Percentiles rank a stretch among this genome's conserved stretches.
Evolutionary conservation across 2,113 vertebrate species (phyloP).

Genomic region (Heterotis niloticus): DNA sequence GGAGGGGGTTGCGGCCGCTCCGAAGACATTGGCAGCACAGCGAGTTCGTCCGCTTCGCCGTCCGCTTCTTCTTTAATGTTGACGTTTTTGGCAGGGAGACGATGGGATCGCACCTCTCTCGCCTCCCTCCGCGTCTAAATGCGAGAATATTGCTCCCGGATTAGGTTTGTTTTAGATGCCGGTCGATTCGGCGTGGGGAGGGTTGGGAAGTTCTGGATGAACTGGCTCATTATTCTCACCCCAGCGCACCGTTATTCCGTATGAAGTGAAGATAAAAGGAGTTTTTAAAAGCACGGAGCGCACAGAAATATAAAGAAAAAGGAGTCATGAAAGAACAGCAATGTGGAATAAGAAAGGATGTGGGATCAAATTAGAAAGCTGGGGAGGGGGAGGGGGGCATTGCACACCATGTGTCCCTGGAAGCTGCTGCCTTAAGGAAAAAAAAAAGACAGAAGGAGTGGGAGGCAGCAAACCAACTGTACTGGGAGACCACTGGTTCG

Average conservation of each 20-base stretch:
- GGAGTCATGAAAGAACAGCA: conserved; percentile 36
- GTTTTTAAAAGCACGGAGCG: conserved; percentile 32
- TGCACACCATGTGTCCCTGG: conserved; percentile 50
- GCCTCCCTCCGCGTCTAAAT: conserved; percentile 53
- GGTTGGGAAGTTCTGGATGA: conserved; percentile 66
- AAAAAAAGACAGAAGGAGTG: conserved; percentile 47
- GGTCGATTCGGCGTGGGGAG: conserved; percentile 51
- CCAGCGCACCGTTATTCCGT: conserved; percentile 62
- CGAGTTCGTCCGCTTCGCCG: conserved; percentile 28
- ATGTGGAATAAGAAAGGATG: conserved; percentile 30
- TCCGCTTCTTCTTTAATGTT: conserved; percentile 31
- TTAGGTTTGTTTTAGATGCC: conserved; percentile 59
- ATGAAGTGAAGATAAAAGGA: conserved; percentile 71
- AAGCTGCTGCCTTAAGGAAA: conserved; percentile 44
- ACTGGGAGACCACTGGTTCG: conserved; percentile 44
- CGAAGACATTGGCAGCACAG: too few relatives aligned
- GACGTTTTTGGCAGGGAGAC: conserved; percentile 28
- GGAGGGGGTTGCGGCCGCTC: conserved; percentile 16
- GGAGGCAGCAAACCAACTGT: conserved; percentile 31
- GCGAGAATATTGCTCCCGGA: conserved; percentile 67
- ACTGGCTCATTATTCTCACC: conserved; percentile 70
- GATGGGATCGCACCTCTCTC: conserved; percentile 39
- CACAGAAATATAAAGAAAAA: conserved; percentile 11
- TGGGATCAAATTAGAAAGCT: conserved; percentile 52
- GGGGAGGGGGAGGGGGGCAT: conserved; percentile 32